Conservation (phyloP, 1,140 invertebrate species). For the Acromyrmex charruanus region DNA sequence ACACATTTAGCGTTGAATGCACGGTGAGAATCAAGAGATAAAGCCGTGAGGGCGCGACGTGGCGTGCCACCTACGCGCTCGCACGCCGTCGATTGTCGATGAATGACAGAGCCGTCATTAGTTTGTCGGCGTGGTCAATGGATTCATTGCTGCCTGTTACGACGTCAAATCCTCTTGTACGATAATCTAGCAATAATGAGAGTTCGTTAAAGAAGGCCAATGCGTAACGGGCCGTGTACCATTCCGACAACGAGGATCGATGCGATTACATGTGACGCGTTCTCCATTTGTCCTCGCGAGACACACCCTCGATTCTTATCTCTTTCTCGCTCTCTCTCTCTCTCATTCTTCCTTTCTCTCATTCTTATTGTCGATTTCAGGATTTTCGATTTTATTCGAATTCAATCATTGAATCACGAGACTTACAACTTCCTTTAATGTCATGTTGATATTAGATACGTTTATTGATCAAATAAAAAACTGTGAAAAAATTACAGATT, state of each 20-base stretch:
- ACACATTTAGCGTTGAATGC: constrained; percentile 39
- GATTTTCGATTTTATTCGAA: constrained; percentile 5
- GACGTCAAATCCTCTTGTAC: constrained; percentile 80
- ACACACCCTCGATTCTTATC: not conserved
- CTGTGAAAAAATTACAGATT: no score
- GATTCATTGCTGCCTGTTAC: constrained; percentile 81
- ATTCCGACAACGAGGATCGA: constrained; percentile 61
- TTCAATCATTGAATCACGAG: not conserved
- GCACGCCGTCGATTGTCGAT: constrained; percentile 74
- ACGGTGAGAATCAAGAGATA: constrained; percentile 45
- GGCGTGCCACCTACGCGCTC: constrained; percentile 51
- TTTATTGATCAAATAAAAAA: no score
- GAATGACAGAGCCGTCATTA: constrained; percentile 79
- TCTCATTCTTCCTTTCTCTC: not conserved
- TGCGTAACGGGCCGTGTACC: constrained; percentile 67
- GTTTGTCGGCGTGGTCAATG: constrained; percentile 80
- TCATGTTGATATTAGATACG: not conserved
- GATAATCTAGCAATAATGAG: constrained; percentile 83
- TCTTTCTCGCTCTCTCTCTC: not conserved
- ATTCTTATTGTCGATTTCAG: not conserved
- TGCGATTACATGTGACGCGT: constrained; percentile 61
- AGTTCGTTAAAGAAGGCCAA: constrained; percentile 77
- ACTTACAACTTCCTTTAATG: not conserved
- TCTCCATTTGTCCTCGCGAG: constrained; percentile 25
- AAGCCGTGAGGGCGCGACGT: constrained; percentile 18